Percentiles rank a stretch among this genome's conserved stretches.
phyloP scores from a whole-genome alignment of 2,888 invertebrate genomes.

The Linyphia triangularis region DNA sequence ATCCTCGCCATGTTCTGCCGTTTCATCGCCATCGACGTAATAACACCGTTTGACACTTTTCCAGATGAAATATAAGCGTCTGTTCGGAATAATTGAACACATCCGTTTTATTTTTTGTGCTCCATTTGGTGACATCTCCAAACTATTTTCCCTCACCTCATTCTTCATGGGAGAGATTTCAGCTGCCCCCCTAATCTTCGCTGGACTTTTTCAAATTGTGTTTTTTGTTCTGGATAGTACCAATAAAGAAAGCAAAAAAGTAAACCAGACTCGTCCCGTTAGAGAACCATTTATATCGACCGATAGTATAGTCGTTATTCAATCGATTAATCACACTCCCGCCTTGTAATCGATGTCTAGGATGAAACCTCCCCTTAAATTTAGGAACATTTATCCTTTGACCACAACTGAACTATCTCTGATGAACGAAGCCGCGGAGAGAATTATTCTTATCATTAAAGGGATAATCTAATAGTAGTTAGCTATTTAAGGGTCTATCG shows the following conservation, averaged over 20 bases:
- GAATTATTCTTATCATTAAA: constrained; percentile 17
- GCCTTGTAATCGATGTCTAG: constrained; percentile 71
- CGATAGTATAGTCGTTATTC: constrained; percentile 9
- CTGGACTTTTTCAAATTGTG: constrained; percentile 7
- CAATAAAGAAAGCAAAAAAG: constrained; percentile 32
- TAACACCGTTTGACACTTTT: constrained; percentile 24
- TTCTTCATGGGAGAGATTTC: constrained; percentile 7
- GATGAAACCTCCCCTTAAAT: constrained; percentile 63
- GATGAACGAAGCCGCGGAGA: background rate
- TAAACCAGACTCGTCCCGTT: constrained; percentile 6
- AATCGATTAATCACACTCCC: constrained; percentile 72
- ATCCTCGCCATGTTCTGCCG: constrained; percentile 2
- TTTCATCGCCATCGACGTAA: constrained; percentile 32
- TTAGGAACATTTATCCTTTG: constrained; percentile 71
- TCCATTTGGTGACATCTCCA: constrained; percentile 13
- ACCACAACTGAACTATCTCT: constrained; percentile 59
- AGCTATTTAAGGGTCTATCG: background rate
- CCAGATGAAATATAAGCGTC: constrained; percentile 19
- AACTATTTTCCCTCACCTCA: constrained; percentile 1
- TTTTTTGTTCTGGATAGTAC: constrained; percentile 22
- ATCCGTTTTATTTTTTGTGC: constrained; percentile 15
- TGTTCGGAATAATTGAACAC: constrained; percentile 12
- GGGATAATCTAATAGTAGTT: constrained; percentile 21
- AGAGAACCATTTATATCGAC: constrained; percentile 52
- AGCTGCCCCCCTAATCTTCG: constrained; percentile 2